Base-by-base conservation (phyloP, 2,888 invertebrate genomes). In the Mechanitis messenoides region DNA sequence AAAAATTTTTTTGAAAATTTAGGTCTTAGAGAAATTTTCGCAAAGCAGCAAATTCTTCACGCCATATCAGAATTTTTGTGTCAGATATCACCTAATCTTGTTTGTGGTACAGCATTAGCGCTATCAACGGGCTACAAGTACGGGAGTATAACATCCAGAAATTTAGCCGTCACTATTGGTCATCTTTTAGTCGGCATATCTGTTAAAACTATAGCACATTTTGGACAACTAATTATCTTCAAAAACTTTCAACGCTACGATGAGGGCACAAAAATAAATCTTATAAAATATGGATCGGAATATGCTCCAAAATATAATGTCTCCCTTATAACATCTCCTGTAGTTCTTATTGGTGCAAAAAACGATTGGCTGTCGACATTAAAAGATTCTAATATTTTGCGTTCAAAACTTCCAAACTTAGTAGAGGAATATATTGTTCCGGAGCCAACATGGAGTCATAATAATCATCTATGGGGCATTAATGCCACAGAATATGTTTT, bases 361-460 rank as follows among this genome's bases (percentile, higher is more conserved):
- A 92, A 92, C 61, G 96, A 96, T 77, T 92, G 91, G 88, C 72
- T 95, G 3, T 92, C 94, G 2, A 80, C 90, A 33, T 74, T 91
- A 42, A 78, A 90, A 75, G 93, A 94, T 64, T 90, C 92, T 1
- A 74, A 90, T 53, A 86, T 84, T 7, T 76, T 94, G 58, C 83
- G 84, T 9, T 79, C 83, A 0, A 84, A 86, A 63, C 76, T 95
- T 53, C 91, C 92, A 4, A 92, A 93, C 73, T 80, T 92, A 4
- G 73, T 92, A 42, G 92, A 92, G 67, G 91, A 91, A 71, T 92
- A 92, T 71, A 73, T 92, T 42, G 91, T 94, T 50, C 91, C 92
- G 1, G 83, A 91, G 71, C 79, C 85, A 33, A 72, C 76, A 61
- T 90, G 87, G 84, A 88, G 90, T 69, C 90, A 91, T 66, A 80